Percentiles rank a stretch among this genome's conserved stretches.
Conservation (phyloP, 2,113 vertebrate genomes). For the Ictalurus punctatus region DNA sequence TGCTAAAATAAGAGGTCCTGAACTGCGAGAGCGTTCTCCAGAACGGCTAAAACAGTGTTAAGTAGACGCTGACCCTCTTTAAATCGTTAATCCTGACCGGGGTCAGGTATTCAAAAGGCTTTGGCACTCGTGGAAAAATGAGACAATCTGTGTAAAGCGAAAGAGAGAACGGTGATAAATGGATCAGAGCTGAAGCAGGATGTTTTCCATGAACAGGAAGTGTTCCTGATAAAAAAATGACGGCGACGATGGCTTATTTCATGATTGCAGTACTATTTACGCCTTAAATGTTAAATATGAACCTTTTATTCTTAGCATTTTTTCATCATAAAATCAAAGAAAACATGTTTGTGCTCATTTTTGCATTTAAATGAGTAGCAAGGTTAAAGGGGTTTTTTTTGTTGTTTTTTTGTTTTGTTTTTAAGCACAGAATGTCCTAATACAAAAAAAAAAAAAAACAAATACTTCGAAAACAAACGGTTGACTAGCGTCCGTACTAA, state of each 20-base stretch:
- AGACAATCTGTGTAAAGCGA: not conserved
- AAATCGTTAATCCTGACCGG: constrained; percentile 7
- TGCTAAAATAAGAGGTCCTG: constrained; percentile 15
- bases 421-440: too few relatives aligned
- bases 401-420: too few relatives aligned
- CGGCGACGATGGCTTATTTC: not conserved
- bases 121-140: not conserved
- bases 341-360: not conserved
- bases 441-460: too few relatives aligned
- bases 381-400: too few relatives aligned
- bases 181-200: not conserved
- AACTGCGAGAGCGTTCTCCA: not conserved
- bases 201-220: not conserved
- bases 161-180: not conserved
- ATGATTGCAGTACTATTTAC: not conserved
- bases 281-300: not conserved
- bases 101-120: not conserved
- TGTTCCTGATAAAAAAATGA: not conserved
- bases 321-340: not conserved
- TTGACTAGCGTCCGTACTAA: not conserved
- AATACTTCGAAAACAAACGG: too few relatives aligned
- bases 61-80: constrained; percentile 7
- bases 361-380: not conserved
- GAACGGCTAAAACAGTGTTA: not conserved
- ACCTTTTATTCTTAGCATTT: not conserved